Percentiles rank a stretch among this genome's conserved stretches.
phyloP scores from a whole-genome alignment of 35 echinoderm and acorn worm genomes.

The Apostichopus japonicus region DNA sequence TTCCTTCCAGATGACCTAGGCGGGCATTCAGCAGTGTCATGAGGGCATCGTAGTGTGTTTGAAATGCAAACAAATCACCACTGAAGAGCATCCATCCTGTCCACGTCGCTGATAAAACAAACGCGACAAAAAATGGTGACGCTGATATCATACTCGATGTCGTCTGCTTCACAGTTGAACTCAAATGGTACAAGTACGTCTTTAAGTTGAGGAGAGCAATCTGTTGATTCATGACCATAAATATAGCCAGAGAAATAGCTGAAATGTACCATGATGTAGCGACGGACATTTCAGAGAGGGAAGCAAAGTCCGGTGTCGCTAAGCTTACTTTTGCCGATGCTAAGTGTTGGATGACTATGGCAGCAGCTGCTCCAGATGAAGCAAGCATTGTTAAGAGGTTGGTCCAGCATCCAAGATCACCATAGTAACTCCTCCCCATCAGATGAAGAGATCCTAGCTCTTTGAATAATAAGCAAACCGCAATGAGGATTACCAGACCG shows the following conservation, averaged over 20 bases:
- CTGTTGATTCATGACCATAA: conserved; percentile 3
- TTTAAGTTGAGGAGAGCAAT: background rate
- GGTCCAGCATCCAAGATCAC: background rate
- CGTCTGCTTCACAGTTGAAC: background rate
- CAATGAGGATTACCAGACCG: background rate
- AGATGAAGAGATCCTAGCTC: conserved; percentile 19
- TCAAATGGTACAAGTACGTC: background rate
- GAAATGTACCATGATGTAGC: background rate
- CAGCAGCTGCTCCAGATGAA: background rate
- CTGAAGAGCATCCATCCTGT: background rate
- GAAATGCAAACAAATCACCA: background rate
- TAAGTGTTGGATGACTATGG: background rate
- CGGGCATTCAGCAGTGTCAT: background rate
- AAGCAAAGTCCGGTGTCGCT: background rate
- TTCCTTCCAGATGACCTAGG: background rate
- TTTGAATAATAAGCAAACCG: background rate
- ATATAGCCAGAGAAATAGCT: background rate
- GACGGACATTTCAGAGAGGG: background rate
- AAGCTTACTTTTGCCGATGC: background rate
- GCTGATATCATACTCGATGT: background rate
- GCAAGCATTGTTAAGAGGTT: background rate
- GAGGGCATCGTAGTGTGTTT: background rate
- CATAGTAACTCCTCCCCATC: conserved; percentile 17
- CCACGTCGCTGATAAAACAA: conserved; percentile 1
- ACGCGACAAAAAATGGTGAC: background rate